Percentiles rank a stretch among this genome's conserved stretches.
These are phyloP conservation scores for Spilosoma lubricipeda DNA, from an alignment of 2,888 invertebrate species.

Conservation along the genomic window DNA sequence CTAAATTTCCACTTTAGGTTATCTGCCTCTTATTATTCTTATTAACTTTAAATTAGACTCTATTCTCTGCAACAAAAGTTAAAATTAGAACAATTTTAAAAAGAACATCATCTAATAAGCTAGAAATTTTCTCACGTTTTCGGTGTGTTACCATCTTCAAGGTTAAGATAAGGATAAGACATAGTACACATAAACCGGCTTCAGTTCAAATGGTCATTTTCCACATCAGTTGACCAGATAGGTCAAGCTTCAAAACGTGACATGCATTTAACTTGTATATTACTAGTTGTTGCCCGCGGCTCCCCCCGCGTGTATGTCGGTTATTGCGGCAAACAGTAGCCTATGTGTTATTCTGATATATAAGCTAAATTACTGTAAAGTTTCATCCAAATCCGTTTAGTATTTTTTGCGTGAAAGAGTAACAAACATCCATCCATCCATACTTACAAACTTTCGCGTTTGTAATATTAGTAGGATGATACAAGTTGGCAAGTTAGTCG, in stretches of 20 bases:
- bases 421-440: too few relatives aligned
- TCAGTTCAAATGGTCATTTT: constrained; percentile 63
- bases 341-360: too few relatives aligned
- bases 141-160: constrained; percentile 65
- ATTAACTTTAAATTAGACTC: constrained; percentile 15
- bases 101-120: constrained; percentile 36
- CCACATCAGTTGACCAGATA: constrained; percentile 69
- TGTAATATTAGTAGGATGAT: too few relatives aligned
- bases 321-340: too few relatives aligned
- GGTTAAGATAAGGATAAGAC: constrained; percentile 74
- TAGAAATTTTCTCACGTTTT: constrained; percentile 73
- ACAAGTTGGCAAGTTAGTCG: background rate
- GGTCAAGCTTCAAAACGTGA: constrained; percentile 67
- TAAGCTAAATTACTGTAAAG: too few relatives aligned
- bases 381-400: too few relatives aligned
- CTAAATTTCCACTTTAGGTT: constrained; percentile 16
- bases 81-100: constrained; percentile 9
- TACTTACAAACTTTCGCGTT: too few relatives aligned
- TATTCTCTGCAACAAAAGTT: background rate
- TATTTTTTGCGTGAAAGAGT: too few relatives aligned
- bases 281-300: too few relatives aligned
- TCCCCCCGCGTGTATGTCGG: too few relatives aligned
- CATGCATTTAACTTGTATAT: constrained; percentile 46
- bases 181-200: constrained; percentile 57
- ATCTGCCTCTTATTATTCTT: background rate